These are phyloP conservation scores for cat (Felis catus) DNA, from an alignment of 2,113 vertebrate species.

Conservation along the genomic window F.catus_Fca126_mat1.0 CM031420.1:83570001-83570500, in stretches of 20 bases:
- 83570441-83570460: neutral
- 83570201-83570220: neutral
- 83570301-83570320: neutral
- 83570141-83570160: neutral
- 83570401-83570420: neutral
- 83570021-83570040: neutral
- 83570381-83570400: neutral
- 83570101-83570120: neutral
- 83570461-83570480: neutral
- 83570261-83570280: neutral
- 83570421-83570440: neutral
- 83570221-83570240: neutral
- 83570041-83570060: neutral
- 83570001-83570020: neutral
- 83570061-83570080: neutral
- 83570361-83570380: neutral
- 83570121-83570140: neutral
- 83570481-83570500: neutral
- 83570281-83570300: neutral
- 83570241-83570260: neutral
- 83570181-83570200: neutral
- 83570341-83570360: neutral
- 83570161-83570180: neutral
- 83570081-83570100: neutral
- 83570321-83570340: neutral